These are phyloP conservation scores for Coptotermes formosanus DNA, from an alignment of 1,140 invertebrate species.

Conservation along the genomic window DNA sequence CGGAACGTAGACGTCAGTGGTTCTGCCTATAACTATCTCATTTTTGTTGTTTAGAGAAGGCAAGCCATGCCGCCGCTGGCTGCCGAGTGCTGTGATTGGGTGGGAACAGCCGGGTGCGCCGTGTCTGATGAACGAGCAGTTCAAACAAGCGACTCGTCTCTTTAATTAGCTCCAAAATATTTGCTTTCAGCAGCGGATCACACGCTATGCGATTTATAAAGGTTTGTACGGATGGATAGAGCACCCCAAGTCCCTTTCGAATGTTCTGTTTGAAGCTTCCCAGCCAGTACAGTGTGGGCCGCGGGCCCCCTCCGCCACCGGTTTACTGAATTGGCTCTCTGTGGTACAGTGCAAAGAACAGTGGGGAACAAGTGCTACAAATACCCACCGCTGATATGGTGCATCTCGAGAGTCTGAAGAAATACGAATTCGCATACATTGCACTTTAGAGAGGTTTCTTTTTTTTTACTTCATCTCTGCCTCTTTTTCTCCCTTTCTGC, in stretches of 20 bases:
- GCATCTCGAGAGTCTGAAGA: too few species aligned
- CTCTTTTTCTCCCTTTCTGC: too few species aligned
- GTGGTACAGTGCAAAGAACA: too few species aligned
- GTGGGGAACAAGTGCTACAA: too few species aligned
- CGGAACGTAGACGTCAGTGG: too few species aligned
- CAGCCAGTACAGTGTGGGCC: neutral
- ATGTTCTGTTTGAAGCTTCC: neutral
- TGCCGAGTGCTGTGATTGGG: neutral
- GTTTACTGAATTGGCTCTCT: too few species aligned
- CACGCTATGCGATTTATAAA: conserved; percentile 4
- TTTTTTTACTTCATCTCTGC: too few species aligned
- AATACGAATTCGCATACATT: too few species aligned
- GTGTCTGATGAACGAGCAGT: neutral
- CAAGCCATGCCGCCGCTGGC: neutral
- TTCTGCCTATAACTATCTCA: too few species aligned
- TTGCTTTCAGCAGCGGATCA: neutral
- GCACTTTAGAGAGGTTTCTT: too few species aligned
- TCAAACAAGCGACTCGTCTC: conserved; percentile 2
- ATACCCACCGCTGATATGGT: too few species aligned
- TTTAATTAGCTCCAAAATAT: conserved; percentile 17
- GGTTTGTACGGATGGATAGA: neutral
- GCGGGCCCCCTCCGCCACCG: neutral
- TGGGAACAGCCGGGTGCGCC: neutral
- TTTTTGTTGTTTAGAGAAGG: too few species aligned
- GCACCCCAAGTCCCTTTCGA: neutral